These are phyloP conservation scores for Cheilosia scutellata DNA, from an alignment of 2,888 invertebrate species.

Conservation along the genomic window DNA sequence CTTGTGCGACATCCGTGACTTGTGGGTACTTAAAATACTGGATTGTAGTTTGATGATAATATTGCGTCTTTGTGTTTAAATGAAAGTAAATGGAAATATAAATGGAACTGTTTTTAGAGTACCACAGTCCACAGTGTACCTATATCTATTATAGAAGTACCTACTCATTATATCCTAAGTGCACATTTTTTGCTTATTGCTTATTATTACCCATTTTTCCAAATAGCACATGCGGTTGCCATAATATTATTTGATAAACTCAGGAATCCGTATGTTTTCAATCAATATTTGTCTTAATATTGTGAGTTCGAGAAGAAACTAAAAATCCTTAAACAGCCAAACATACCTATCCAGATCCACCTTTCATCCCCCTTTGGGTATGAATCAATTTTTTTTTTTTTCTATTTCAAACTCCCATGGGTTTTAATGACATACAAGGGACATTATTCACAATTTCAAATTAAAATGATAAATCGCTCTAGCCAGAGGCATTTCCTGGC, in stretches of 20 bases:
- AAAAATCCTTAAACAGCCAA: conserved; percentile 1
- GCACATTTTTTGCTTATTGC: no score
- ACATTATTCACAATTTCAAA: conserved; percentile 71
- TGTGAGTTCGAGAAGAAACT: no score
- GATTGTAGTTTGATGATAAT: no score
- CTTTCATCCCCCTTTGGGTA: not conserved
- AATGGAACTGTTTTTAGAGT: no score
- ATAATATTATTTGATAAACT: conserved; percentile 50
- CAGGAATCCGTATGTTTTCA: conserved; percentile 57
- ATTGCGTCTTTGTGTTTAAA: no score
- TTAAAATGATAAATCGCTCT: conserved; percentile 74
- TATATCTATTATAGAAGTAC: no score
- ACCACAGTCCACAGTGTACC: no score
- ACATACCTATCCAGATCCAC: not conserved
- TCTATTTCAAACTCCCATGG: conserved; percentile 47
- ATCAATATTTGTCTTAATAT: conserved; percentile 27
- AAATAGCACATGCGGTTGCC: not conserved
- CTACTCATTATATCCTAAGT: no score
- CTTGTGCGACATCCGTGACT: no score
- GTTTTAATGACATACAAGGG: conserved; percentile 72
- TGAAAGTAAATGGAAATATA: no score
- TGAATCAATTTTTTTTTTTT: conserved; percentile 17
- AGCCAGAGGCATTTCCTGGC: conserved; percentile 47
- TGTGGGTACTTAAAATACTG: no score
- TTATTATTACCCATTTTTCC: no score